Evolutionary conservation across 2,888 invertebrate genomes (phyloP), one percentile per base, ranked within the genome.

Genomic region (Platycnemis pennipes): DNA sequence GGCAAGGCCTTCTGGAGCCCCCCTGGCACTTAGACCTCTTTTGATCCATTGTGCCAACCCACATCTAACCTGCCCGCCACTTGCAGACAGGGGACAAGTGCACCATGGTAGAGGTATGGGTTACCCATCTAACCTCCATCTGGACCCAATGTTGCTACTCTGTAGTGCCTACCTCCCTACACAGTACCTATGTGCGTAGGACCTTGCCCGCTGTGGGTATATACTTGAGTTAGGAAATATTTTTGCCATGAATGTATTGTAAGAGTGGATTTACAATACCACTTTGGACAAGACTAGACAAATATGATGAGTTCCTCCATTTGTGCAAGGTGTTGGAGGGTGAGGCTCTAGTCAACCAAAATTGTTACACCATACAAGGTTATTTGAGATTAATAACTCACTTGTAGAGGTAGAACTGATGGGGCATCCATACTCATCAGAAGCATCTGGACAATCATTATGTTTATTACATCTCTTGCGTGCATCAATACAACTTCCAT

Each of bases 401-500:
- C 46, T 63, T 85, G 86, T 94, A 87, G 56, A 56, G 88, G 85
- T 45, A 26, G 53, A 42, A 91, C 91, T 53, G 46, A 49, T 96
- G 95, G 96, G 96, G 96, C 97, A 97, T 96, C 96, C 96, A 95
- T 96, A 96, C 96, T 97, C 97, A 96, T 97, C 97, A 94, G 97
- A 97, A 96, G 98, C 97, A 96, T 94, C 69, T n/a, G 97, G 97
- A 96, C 97, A 97, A 96, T 97, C 97, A 96, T 96, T 96, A 96
- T 96, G 96, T 95, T 97, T 96, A 96, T 98, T 97, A 96, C 97
- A 97, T 95, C 97, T 96, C 96, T 97, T 97, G 95, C 96, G 96
- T 95, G 96, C 96, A 95, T 97, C 97, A 95, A 98, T 97, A 96
- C 98, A 98, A 96, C 97, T 96, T 96, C 97, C 97, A 96, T 97